Evolutionary conservation across 1,140 invertebrate species (phyloP).

Genomic region (Muscidifurax raptorellus): DNA sequence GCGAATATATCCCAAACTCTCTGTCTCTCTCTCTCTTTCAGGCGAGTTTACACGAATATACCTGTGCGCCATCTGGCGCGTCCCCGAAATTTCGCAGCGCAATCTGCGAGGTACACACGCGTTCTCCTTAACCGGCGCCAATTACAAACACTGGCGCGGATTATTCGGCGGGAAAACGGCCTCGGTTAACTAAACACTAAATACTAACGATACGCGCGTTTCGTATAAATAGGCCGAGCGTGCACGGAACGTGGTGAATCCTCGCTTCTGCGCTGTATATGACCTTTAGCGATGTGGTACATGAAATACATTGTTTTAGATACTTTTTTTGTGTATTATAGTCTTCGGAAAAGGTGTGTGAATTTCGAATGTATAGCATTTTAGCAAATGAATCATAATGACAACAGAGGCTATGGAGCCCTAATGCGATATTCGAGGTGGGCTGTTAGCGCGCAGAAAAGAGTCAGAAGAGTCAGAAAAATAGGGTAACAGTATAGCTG

Average conservation of each 20-base stretch:
- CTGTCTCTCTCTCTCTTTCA: background rate
- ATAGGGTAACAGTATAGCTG: background rate
- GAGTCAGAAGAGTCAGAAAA: background rate
- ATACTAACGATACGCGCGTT: conserved; percentile 16
- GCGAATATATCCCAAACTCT: background rate
- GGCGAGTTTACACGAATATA: background rate
- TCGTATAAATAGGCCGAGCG: background rate
- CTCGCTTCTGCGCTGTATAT: too few relatives aligned
- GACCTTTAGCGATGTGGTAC: too few relatives aligned
- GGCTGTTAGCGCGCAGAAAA: too few relatives aligned
- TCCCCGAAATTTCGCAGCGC: background rate
- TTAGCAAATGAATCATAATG: too few relatives aligned
- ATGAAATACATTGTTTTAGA: too few relatives aligned
- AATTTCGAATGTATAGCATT: too few relatives aligned
- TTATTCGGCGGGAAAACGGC: background rate
- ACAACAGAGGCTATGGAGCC: too few relatives aligned
- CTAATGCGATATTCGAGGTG: too few relatives aligned
- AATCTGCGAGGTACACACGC: background rate
- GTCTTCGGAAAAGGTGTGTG: too few relatives aligned
- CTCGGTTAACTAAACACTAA: conserved; percentile 24
- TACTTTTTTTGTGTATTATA: too few relatives aligned
- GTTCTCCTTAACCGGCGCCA: conserved; percentile 26
- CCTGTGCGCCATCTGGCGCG: conserved; percentile 26
- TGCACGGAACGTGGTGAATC: background rate
- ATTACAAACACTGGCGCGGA: conserved; percentile 24